Percentiles rank a stretch among this genome's conserved stretches.
Evolutionary conservation across 2,888 invertebrate genomes (phyloP).

Genomic region (Mythimna vitellina): DNA sequence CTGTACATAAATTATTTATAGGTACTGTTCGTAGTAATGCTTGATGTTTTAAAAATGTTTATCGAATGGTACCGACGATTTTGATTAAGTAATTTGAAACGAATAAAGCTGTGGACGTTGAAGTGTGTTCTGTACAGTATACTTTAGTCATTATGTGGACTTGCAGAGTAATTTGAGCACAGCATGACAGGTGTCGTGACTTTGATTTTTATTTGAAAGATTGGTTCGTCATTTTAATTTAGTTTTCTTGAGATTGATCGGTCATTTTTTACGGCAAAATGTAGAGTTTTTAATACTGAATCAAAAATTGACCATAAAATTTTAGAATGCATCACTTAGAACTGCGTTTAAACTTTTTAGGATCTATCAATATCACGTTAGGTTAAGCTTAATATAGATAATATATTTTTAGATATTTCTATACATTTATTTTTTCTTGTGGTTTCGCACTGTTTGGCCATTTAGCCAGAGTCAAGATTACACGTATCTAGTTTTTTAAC

Average conservation of each 20-base stretch:
- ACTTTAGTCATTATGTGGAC: slow-evolving; percentile 7
- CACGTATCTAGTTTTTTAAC: no score
- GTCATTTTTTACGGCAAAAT: slow-evolving; percentile 8
- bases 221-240: slow-evolving; percentile 44
- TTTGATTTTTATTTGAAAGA: slow-evolving; percentile 26
- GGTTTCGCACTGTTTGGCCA: no score
- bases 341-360: neutral
- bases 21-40: no score
- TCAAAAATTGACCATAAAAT: neutral
- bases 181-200: slow-evolving; percentile 43
- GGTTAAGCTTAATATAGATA: neutral
- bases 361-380: neutral
- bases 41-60: no score
- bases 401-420: no score
- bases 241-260: slow-evolving; percentile 14
- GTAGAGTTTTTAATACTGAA: slow-evolving; percentile 1
- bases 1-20: no score
- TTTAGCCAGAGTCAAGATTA: no score
- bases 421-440: no score
- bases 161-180: slow-evolving; percentile 20
- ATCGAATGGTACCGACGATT: neutral
- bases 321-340: neutral
- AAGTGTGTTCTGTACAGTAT: neutral
- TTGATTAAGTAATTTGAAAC: slow-evolving; percentile 20
- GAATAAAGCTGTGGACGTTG: slow-evolving; percentile 7